These are phyloP conservation scores for Parasteatoda lunata DNA, from an alignment of 2,888 invertebrate genomes.

Conservation along the genomic window DNA sequence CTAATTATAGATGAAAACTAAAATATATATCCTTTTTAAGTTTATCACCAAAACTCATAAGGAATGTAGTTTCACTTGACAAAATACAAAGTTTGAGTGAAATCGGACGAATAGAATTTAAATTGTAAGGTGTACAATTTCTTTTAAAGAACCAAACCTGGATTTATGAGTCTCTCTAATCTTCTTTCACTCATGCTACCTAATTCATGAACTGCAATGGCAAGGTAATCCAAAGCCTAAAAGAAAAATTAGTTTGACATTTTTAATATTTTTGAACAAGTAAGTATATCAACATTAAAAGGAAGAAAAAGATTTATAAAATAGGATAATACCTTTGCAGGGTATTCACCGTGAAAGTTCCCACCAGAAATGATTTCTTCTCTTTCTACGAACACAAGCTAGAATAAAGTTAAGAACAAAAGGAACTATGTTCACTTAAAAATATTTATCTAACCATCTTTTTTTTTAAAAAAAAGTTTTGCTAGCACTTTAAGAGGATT, in stretches of 20 bases:
- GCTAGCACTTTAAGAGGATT: no score
- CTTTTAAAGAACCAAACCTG: conserved; percentile 74
- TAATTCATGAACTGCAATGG: conserved; percentile 81
- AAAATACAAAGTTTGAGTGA: no score
- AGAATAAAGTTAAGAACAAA: conserved; percentile 74
- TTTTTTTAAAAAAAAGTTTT: no score
- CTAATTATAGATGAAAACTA: no score
- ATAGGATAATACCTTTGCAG: conserved; percentile 77
- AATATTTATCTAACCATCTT: no score
- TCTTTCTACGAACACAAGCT: conserved; percentile 78
- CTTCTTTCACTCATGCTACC: conserved; percentile 81
- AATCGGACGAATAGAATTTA: no score
- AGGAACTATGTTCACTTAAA: not conserved
- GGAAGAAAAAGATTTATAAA: not conserved
- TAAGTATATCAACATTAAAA: not conserved
- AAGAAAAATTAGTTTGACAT: not conserved
- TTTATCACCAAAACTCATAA: no score
- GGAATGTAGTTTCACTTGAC: no score
- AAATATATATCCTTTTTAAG: no score
- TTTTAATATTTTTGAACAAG: not conserved
- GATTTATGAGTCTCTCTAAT: conserved; percentile 80
- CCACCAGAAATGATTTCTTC: conserved; percentile 81
- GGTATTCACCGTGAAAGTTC: conserved; percentile 83
- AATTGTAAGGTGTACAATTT: no score
- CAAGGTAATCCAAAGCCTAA: conserved; percentile 79